Conservation (phyloP, 2,888 invertebrate species). For the Cosmorhoe ocellata region DNA sequence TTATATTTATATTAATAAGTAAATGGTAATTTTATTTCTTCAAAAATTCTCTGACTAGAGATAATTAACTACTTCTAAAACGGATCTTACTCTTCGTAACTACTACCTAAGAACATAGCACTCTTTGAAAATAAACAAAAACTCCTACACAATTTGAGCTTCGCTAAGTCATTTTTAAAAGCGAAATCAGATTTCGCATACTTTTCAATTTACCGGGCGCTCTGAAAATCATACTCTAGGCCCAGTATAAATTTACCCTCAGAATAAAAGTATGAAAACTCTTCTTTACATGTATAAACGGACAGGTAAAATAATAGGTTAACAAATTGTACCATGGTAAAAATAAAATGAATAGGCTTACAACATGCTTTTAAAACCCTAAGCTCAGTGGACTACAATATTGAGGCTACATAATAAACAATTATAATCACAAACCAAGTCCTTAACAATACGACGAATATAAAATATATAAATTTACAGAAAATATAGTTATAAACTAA, state of each 20-base stretch:
- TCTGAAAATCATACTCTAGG: slow-evolving; percentile 16
- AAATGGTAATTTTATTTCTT: slow-evolving; percentile 77
- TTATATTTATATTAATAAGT: slow-evolving; percentile 65
- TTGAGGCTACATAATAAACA: slow-evolving; percentile 17
- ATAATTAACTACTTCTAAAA: slow-evolving; percentile 70
- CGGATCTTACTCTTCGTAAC: slow-evolving; percentile 61
- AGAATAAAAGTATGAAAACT: slow-evolving; percentile 1
- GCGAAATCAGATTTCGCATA: slow-evolving; percentile 73
- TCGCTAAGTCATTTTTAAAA: slow-evolving; percentile 64
- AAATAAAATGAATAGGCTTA: slow-evolving; percentile 8
- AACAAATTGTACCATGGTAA: slow-evolving; percentile 6
- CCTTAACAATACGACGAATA: slow-evolving; percentile 20
- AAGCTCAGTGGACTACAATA: slow-evolving; percentile 12
- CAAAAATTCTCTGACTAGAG: slow-evolving; percentile 81
- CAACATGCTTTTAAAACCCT: slow-evolving; percentile 8
- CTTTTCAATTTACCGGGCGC: slow-evolving; percentile 26
- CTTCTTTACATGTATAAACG: not conserved
- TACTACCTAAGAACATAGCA: slow-evolving; percentile 70
- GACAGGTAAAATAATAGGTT: slow-evolving; percentile 5
- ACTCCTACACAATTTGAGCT: slow-evolving; percentile 74
- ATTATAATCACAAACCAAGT: slow-evolving; percentile 25
- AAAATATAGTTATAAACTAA: slow-evolving; percentile 10
- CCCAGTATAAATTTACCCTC: slow-evolving; percentile 17
- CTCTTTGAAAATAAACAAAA: slow-evolving; percentile 68
- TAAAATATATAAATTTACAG: slow-evolving; percentile 21